Evolutionary conservation across 2,888 invertebrate species (phyloP).

Genomic region (Mesorhabditis belari): DNA sequence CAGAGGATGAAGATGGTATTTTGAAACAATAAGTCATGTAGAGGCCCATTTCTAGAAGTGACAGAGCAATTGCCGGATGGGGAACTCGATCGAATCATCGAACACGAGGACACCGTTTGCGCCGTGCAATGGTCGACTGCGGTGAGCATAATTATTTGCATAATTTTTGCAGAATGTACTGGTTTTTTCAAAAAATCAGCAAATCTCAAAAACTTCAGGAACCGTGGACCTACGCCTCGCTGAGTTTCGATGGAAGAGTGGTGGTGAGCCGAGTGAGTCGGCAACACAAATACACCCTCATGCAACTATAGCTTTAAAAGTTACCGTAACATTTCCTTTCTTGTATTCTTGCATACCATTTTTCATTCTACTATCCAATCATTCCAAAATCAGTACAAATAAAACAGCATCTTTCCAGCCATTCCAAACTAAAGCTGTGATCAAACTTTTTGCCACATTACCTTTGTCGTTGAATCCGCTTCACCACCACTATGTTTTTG

Average conservation of each 20-base stretch:
- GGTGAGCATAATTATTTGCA: not conserved
- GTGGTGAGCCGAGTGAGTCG: conserved; percentile 61
- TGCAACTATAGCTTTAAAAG: conserved; percentile 23
- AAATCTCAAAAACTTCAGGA: conserved; percentile 58
- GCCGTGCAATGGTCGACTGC: not conserved
- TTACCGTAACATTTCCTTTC: too few species aligned
- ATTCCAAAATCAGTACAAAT: too few species aligned
- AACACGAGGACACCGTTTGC: conserved; percentile 95
- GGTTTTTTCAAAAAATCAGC: not conserved
- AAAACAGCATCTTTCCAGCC: too few species aligned
- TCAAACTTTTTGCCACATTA: too few species aligned
- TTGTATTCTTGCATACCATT: too few species aligned
- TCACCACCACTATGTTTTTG: too few species aligned
- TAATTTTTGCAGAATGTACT: too few species aligned
- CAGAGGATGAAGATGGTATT: conserved; percentile 12
- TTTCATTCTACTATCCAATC: too few species aligned
- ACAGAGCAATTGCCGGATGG: conserved; percentile 62
- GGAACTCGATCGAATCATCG: conserved; percentile 73
- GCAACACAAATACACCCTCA: conserved; percentile 37
- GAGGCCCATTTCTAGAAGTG: conserved; percentile 3
- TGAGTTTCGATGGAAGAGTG: conserved; percentile 91
- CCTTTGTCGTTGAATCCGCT: too few species aligned
- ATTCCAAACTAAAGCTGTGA: too few species aligned
- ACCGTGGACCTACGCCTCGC: conserved; percentile 97
- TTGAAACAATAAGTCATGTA: too few species aligned